Percentiles rank a stretch among this genome's conserved stretches.
Evolutionary conservation across 2,797 vertebrate genomes (phyloP).

Genomic region (Channallabes apus): DNA sequence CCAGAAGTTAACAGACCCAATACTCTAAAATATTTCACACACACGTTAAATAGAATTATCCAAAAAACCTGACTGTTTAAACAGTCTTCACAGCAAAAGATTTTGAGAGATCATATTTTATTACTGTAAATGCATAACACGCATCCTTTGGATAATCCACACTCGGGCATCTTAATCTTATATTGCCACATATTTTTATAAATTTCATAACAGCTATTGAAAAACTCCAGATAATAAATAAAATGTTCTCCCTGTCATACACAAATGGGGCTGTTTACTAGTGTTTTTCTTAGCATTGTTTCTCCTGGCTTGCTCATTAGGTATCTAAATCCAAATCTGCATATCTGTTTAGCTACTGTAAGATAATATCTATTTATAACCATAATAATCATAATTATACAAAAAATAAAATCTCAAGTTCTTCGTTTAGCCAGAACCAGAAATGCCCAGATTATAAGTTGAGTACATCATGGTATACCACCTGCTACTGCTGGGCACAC

Average conservation of each 20-base stretch:
- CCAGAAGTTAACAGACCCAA: neutral
- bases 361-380: neutral
- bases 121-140: neutral
- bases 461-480: neutral
- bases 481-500: neutral
- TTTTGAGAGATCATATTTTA: neutral
- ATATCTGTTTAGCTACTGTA: neutral
- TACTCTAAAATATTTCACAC: neutral
- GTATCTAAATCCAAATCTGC: neutral
- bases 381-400: too few species aligned
- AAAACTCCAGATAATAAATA: neutral
- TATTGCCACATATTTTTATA: neutral
- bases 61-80: neutral
- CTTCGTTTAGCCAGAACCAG: slow-evolving; percentile 54
- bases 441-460: slow-evolving; percentile 68
- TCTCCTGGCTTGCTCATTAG: neutral
- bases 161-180: too few species aligned
- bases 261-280: too few species aligned
- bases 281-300: neutral
- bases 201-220: neutral
- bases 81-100: neutral
- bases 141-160: neutral
- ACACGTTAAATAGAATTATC: neutral
- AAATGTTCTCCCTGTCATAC: neutral
- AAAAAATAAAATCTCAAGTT: slow-evolving; percentile 16